A percentile compares a stretch with the other conserved stretches of the same genome.
These are phyloP conservation scores for Distichodus sexfasciatus DNA, from an alignment of 2,797 vertebrate species.

Conservation along the genomic window DNA sequence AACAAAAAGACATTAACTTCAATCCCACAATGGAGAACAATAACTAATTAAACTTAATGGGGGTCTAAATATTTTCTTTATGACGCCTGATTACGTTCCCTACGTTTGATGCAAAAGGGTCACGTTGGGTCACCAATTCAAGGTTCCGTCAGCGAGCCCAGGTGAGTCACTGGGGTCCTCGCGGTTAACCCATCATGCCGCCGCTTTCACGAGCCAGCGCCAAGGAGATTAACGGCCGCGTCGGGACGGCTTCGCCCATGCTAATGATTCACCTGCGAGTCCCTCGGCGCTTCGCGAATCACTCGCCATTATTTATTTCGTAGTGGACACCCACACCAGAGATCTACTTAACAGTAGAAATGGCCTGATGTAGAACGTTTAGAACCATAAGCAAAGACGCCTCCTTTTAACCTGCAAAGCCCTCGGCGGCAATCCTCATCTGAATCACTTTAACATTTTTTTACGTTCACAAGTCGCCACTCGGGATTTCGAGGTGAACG, in stretches of 20 bases:
- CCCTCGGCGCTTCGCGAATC: constrained; percentile 32
- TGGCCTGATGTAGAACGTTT: constrained; percentile 40
- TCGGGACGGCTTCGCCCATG: constrained; percentile 27
- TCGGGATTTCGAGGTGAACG: constrained; percentile 32
- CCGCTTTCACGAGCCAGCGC: constrained; percentile 47
- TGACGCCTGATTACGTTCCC: constrained; percentile 39
- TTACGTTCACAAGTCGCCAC: constrained; percentile 20
- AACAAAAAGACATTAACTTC: too few relatives aligned
- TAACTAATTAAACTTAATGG: constrained; percentile 33
- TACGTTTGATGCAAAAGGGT: constrained; percentile 29
- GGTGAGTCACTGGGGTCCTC: constrained; percentile 28
- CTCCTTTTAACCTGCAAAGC: constrained; percentile 46
- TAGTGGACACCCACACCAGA: constrained; percentile 36
- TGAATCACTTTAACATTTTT: constrained; percentile 27
- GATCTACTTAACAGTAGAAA: constrained; percentile 38
- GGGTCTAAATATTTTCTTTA: constrained; percentile 41
- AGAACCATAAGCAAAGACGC: constrained; percentile 33
- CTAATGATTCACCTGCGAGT: constrained; percentile 52
- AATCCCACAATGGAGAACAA: too few relatives aligned
- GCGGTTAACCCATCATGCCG: constrained; percentile 45
- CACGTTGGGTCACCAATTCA: constrained; percentile 2
- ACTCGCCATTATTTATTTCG: constrained; percentile 52
- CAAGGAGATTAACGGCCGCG: constrained; percentile 45
- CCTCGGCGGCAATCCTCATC: constrained; percentile 24
- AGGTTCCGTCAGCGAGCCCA: constrained; percentile 3